A percentile compares a stretch with the other conserved stretches of the same genome.
phyloP scores from a whole-genome alignment of 2,797 vertebrate genomes.

The Accipiter badius region DNA sequence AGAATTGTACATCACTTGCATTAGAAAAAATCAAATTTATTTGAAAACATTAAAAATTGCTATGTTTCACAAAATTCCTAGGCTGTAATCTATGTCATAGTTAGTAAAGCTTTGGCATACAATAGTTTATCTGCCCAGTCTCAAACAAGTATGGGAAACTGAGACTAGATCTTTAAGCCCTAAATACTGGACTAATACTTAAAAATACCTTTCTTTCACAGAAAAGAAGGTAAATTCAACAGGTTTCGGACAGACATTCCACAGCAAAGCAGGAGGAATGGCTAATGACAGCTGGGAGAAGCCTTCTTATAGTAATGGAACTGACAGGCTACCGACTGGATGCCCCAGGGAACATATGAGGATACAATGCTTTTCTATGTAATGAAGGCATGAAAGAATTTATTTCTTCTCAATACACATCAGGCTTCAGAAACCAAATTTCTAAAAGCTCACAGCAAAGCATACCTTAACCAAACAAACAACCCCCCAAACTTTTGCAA shows the following conservation, averaged over 20 bases:
- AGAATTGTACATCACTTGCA: not conserved
- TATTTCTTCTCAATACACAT: not conserved
- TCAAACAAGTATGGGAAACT: not conserved
- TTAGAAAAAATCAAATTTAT: not conserved
- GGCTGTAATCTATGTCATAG: not conserved
- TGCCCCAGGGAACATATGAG: not conserved
- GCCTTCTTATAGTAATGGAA: slow-evolving; percentile 9
- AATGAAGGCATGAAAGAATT: not conserved
- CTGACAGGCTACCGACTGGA: not conserved
- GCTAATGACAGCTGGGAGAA: not conserved
- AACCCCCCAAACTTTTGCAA: not conserved
- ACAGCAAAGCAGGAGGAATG: not conserved
- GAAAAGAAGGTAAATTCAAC: not conserved
- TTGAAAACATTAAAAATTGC: not conserved
- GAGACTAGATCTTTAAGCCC: not conserved
- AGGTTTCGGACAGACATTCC: not conserved
- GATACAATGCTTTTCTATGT: not conserved
- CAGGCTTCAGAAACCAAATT: not conserved
- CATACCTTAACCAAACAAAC: not conserved
- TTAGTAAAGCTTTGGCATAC: not conserved
- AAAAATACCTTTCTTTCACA: not conserved
- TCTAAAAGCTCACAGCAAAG: not conserved
- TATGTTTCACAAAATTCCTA: not conserved
- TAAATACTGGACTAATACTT: not conserved
- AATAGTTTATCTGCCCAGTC: not conserved